A percentile compares a stretch with the other conserved stretches of the same genome.
These are phyloP conservation scores for Chorisops tibialis DNA, from an alignment of 2,888 invertebrate genomes.

Conservation along the genomic window DNA sequence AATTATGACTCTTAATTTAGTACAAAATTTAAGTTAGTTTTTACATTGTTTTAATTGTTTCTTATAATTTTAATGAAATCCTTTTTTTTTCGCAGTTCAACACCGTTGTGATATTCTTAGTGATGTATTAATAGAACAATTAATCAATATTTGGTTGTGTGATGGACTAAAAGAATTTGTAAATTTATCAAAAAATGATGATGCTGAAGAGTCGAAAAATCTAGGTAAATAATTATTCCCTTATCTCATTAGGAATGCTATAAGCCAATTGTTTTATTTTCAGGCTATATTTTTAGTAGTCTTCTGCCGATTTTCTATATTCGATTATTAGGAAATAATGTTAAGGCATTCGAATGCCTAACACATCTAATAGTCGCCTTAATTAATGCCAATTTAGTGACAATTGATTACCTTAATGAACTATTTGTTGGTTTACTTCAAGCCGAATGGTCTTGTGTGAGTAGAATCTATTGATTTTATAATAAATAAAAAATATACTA, in stretches of 20 bases:
- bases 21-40: slow-evolving; percentile 44
- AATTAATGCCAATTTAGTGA: slow-evolving; percentile 58
- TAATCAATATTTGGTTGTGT: slow-evolving; percentile 36
- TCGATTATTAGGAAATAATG: slow-evolving; percentile 28
- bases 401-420: slow-evolving; percentile 60
- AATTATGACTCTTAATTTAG: slow-evolving; percentile 40
- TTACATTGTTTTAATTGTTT: background rate
- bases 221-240: slow-evolving; percentile 11
- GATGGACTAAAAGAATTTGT: slow-evolving; percentile 36
- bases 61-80: background rate
- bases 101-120: slow-evolving; percentile 39
- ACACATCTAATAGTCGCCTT: slow-evolving; percentile 54
- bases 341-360: slow-evolving; percentile 51
- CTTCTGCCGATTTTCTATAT: slow-evolving; percentile 25
- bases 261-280: slow-evolving; percentile 1
- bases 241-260: background rate
- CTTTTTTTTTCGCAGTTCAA: slow-evolving; percentile 26
- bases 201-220: slow-evolving; percentile 2
- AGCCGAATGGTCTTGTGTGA: slow-evolving; percentile 63
- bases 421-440: slow-evolving; percentile 67
- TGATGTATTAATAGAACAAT: slow-evolving; percentile 36
- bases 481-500: background rate
- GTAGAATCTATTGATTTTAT: slow-evolving; percentile 19
- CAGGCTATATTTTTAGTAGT: slow-evolving; percentile 20
- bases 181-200: slow-evolving; percentile 16